Conservation (phyloP, 2,797 vertebrate species). For the Tenualosa thibaudeaui region DNA sequence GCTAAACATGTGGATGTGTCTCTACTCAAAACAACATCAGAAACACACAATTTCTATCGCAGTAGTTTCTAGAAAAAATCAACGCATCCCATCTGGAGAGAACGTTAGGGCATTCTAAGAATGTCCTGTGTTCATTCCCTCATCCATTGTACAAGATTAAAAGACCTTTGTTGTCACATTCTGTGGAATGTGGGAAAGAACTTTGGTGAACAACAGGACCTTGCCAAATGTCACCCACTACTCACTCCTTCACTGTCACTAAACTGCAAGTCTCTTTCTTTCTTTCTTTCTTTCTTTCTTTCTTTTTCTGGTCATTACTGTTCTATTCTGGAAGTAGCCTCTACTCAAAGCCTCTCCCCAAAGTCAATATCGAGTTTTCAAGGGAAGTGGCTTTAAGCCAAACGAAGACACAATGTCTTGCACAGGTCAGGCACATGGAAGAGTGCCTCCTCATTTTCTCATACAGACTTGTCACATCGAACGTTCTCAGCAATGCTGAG, state of each 20-base stretch:
- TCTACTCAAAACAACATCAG: not conserved
- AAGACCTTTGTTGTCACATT: slow-evolving; percentile 20
- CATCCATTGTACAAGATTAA: slow-evolving; percentile 18
- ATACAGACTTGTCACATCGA: not conserved
- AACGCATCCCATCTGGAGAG: not conserved
- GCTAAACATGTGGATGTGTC: not conserved
- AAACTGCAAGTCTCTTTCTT: not conserved
- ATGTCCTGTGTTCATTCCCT: not conserved
- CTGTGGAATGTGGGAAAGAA: not conserved
- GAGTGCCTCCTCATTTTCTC: not conserved
- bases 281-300: not conserved
- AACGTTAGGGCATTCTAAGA: slow-evolving; percentile 6
- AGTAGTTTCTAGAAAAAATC: not conserved
- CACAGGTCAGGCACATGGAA: not conserved
- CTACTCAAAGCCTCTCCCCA: not conserved
- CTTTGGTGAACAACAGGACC: slow-evolving; percentile 8
- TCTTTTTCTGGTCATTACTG: not conserved
- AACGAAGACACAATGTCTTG: not conserved
- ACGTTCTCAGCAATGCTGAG: not conserved
- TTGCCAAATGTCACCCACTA: not conserved
- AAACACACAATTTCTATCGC: not conserved
- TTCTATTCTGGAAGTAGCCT: not conserved
- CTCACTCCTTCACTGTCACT: not conserved
- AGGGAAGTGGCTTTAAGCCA: not conserved
- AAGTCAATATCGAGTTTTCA: not conserved